Percentiles rank a stretch among this genome's conserved stretches.
phyloP scores from a whole-genome alignment of 2,888 invertebrate genomes.

The Eudasyphora cyanicolor region DNA sequence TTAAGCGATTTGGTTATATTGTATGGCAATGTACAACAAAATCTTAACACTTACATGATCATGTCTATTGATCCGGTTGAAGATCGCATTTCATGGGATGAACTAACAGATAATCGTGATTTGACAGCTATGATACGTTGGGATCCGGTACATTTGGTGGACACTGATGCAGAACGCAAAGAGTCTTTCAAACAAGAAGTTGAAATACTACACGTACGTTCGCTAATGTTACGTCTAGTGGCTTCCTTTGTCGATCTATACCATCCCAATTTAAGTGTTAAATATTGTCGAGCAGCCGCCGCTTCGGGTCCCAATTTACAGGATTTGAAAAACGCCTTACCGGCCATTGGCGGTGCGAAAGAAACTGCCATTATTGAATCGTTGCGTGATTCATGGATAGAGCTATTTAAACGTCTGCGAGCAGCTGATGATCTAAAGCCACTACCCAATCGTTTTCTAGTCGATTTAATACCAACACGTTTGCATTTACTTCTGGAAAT shows the following conservation, averaged over 20 bases:
- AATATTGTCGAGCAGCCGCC: constrained; percentile 59
- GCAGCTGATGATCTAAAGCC: constrained; percentile 74
- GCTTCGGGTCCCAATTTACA: constrained; percentile 43
- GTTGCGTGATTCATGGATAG: constrained; percentile 76
- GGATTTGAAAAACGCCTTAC: constrained; percentile 61
- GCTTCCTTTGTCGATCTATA: constrained; percentile 77
- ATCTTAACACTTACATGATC: constrained; percentile 81
- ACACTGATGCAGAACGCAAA: constrained; percentile 72
- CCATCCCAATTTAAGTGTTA: constrained; percentile 69
- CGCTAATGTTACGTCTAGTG: constrained; percentile 76
- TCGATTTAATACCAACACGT: constrained; percentile 79
- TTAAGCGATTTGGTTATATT: constrained; percentile 84
- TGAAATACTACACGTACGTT: constrained; percentile 77
- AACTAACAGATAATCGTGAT: constrained; percentile 88
- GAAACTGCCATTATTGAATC: constrained; percentile 74
- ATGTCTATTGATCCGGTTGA: constrained; percentile 83
- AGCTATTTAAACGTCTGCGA: constrained; percentile 75
- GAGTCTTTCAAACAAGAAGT: constrained; percentile 78
- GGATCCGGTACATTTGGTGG: constrained; percentile 82
- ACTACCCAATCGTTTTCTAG: constrained; percentile 78
- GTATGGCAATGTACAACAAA: constrained; percentile 78
- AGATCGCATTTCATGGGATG: constrained; percentile 83
- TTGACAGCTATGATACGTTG: constrained; percentile 86
- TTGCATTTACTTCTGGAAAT: constrained; percentile 76
- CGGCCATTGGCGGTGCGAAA: constrained; percentile 60